A percentile compares a stretch with the other conserved stretches of the same genome.
These are phyloP conservation scores for Noctua janthina DNA, from an alignment of 2,888 invertebrate genomes.

Conservation along the genomic window DNA sequence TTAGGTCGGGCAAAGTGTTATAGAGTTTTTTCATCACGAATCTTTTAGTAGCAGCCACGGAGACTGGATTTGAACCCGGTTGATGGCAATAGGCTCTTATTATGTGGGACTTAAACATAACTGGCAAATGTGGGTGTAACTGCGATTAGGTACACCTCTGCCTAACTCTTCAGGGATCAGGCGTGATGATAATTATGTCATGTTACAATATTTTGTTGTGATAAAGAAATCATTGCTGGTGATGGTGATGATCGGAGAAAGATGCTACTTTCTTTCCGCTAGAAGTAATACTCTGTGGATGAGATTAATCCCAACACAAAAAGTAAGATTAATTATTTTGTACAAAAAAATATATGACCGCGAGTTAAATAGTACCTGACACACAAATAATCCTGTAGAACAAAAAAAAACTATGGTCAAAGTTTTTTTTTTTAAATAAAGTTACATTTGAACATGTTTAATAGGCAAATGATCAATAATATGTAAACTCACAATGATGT, in stretches of 20 bases:
- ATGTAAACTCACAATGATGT: conserved; percentile 40
- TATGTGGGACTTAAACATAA: background rate
- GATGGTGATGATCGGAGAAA: background rate
- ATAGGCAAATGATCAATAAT: conserved; percentile 4
- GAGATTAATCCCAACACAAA: background rate
- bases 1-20: background rate
- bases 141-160: background rate
- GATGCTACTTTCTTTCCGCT: background rate
- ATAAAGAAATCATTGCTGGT: background rate
- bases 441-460: background rate
- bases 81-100: background rate
- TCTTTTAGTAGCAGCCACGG: background rate
- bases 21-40: too few species aligned
- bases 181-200: background rate
- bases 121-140: background rate
- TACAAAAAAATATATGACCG: background rate
- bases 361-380: background rate
- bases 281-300: background rate
- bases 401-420: background rate
- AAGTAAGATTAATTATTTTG: background rate
- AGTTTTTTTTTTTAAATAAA: background rate
- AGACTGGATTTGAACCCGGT: background rate
- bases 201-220: background rate
- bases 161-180: too few species aligned
- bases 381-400: background rate